phyloP scores from a whole-genome alignment of 2,113 vertebrate genomes.

The Alligator sinensis region DNA sequence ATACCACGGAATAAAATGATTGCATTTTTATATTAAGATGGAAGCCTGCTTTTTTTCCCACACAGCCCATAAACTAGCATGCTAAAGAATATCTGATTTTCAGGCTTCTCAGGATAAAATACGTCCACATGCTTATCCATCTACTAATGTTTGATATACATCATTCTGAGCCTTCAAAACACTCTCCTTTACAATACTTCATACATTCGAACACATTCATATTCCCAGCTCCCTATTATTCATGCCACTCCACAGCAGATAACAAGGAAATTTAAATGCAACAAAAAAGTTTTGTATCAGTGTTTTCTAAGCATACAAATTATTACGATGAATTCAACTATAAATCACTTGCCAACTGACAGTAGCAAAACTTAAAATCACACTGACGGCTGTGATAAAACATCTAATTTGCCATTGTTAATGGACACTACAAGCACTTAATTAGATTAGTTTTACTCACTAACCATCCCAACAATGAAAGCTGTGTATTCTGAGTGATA shows the following conservation, averaged over 20 bases:
- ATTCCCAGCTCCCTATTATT: conserved; percentile 37
- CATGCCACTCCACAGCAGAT: conserved; percentile 40
- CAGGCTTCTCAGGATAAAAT: not conserved
- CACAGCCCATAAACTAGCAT: not conserved
- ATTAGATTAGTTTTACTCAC: conserved; percentile 30
- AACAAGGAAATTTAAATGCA: conserved; percentile 73
- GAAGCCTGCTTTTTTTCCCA: not conserved
- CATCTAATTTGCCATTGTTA: conserved; percentile 6
- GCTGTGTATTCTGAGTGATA: conserved; percentile 2
- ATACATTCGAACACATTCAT: conserved; percentile 32
- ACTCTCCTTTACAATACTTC: conserved; percentile 28
- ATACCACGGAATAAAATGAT: not conserved
- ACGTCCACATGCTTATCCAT: not conserved
- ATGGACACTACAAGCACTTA: conserved; percentile 18
- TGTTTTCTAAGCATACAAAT: conserved; percentile 53
- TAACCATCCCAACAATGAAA: not conserved
- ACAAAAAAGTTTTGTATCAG: conserved; percentile 37
- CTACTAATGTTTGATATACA: not conserved
- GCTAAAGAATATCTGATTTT: not conserved
- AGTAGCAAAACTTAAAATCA: conserved; percentile 11
- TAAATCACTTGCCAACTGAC: conserved; percentile 58
- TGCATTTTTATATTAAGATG: not conserved
- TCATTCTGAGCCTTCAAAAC: conserved; percentile 28
- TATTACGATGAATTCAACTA: conserved; percentile 66
- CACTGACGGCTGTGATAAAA: not conserved